Evolutionary conservation across 37 sponge, comb jelly and placozoan genomes (phyloP).

Genomic region (Chondrilla cf. caribensis): DNA sequence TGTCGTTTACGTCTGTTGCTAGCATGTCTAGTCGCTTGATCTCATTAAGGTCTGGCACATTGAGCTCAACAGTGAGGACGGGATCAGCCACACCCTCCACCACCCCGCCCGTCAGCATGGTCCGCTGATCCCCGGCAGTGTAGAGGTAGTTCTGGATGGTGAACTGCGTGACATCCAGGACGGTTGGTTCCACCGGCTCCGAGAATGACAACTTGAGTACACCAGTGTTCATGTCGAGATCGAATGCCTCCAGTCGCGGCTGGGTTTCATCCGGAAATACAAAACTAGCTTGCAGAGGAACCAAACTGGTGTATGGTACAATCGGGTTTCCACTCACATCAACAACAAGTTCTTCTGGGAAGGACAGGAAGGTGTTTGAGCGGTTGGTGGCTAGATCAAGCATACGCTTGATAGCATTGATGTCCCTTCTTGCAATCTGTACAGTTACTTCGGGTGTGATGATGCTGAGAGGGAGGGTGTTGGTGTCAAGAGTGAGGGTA

Average conservation of each 20-base stretch:
- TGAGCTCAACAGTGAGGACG: constrained; percentile 32
- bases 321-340: constrained; percentile 76
- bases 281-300: constrained; percentile 50
- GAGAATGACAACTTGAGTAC: constrained; percentile 62
- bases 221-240: constrained; percentile 70
- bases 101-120: constrained; percentile 49
- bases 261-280: constrained; percentile 44
- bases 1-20: constrained; percentile 50
- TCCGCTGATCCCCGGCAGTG: neutral
- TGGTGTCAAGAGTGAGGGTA: constrained; percentile 25
- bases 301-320: constrained; percentile 12
- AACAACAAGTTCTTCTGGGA: constrained; percentile 29
- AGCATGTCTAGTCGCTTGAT: constrained; percentile 70
- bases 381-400: constrained; percentile 51
- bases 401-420: constrained; percentile 73
- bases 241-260: constrained; percentile 55
- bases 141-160: constrained; percentile 35
- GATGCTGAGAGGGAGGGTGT: constrained; percentile 38
- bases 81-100: constrained; percentile 14
- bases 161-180: constrained; percentile 64
- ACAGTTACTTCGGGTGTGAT: constrained; percentile 59
- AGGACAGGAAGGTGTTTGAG: constrained; percentile 61
- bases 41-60: constrained; percentile 62
- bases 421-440: constrained; percentile 52
- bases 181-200: constrained; percentile 70